A percentile compares a stretch with the other conserved stretches of the same genome.
phyloP scores from a whole-genome alignment of 2,888 invertebrate genomes.

The Suillia variegata region DNA sequence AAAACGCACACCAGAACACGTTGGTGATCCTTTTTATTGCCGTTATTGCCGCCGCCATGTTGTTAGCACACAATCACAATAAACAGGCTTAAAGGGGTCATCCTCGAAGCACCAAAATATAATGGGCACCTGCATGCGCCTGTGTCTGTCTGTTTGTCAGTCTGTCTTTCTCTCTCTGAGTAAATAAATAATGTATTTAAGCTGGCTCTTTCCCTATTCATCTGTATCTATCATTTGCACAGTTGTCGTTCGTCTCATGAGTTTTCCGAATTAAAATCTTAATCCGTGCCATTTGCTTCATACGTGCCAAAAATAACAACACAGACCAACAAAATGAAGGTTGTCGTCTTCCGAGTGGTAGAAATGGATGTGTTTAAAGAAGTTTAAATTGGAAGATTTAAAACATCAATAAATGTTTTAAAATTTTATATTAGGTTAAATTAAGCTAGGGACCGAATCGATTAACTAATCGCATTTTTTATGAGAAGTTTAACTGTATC shows the following conservation, averaged over 20 bases:
- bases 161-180: background rate
- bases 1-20: background rate
- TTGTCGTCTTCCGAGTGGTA: no score
- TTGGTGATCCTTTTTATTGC: background rate
- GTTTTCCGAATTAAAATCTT: conserved; percentile 27
- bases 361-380: no score
- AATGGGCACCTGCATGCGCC: background rate
- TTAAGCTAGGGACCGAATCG: no score
- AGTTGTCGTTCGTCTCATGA: conserved; percentile 11
- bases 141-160: background rate
- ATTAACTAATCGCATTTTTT: no score
- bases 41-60: background rate
- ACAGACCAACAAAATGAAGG: no score
- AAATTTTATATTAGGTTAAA: no score
- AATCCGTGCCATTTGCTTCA: conserved; percentile 24
- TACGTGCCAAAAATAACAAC: conserved; percentile 24
- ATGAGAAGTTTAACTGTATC: no score
- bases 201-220: no score
- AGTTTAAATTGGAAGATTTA: no score
- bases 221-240: background rate
- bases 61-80: background rate
- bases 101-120: background rate
- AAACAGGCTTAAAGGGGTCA: background rate
- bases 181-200: background rate
- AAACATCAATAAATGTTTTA: no score